Conservation (phyloP, 2,113 vertebrate genomes). For the Columba livia region DNA sequence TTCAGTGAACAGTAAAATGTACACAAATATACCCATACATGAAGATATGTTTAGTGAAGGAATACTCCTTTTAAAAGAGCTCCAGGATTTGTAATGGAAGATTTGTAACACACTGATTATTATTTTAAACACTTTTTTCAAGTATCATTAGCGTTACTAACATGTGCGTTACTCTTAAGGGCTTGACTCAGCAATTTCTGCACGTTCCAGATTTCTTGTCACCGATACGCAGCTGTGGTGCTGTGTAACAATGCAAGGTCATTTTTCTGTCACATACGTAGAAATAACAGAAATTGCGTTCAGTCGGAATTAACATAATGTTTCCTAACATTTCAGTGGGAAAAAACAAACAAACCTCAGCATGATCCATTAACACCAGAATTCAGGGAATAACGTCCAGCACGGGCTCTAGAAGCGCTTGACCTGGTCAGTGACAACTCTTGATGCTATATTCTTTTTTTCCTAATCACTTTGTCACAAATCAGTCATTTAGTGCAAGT, state of each 20-base stretch:
- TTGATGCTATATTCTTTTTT: not conserved
- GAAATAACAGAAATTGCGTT: constrained; percentile 4
- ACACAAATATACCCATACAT: not conserved
- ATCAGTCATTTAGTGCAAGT: not conserved
- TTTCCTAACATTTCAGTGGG: not conserved
- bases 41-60: not conserved
- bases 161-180: constrained; percentile 14
- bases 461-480: not conserved
- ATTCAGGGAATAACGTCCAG: not conserved
- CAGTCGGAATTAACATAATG: not conserved
- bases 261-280: not conserved
- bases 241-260: constrained; percentile 60
- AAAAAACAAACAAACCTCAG: not conserved
- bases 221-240: not conserved
- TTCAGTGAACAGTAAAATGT: not conserved
- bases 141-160: constrained; percentile 36
- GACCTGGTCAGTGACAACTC: not conserved
- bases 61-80: not conserved
- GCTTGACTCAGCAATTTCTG: constrained; percentile 18
- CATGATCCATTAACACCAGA: not conserved
- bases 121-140: not conserved
- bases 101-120: not conserved
- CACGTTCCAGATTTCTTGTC: not conserved
- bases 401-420: not conserved
- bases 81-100: not conserved